Base-by-base conservation (phyloP, 2,113 vertebrate species). In the Gopherus evgoodei region DNA sequence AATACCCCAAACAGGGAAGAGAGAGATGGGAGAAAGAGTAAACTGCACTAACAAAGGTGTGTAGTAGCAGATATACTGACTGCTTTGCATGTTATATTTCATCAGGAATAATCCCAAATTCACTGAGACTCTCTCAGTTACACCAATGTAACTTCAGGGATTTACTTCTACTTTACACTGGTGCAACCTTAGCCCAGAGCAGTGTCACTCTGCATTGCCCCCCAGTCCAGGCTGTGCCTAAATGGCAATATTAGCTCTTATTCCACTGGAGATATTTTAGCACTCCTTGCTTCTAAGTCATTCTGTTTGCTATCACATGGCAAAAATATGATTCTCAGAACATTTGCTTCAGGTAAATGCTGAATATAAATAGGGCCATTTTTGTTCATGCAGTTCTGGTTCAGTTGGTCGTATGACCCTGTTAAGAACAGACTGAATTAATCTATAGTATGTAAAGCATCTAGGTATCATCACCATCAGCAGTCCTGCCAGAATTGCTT, bases 311-410 rank as follows among this genome's bases (percentile, higher is more conserved):
- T 93, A 86, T 83, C 87, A 72, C 56, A 27, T 54, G 87, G 91
- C 80, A 93, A 95, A 95, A 94, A 90, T 80, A 91, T 78, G 65
- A 88, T 25, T 1, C 84, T 88, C 83, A 56, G 84, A 92, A 72
- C 56, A 62, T 88, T 95, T 91, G 87, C 81, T 81, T 92, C 53
- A 50, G 59, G 62, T 80, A 89, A 91, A 78, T 0, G 5, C 27
- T 92, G 56, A 92, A 93, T 0, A 0, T 81, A 88, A 91, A 84
- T 59, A 47, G 49, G 91, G 22, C 72, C 88, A 50, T 81, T 93
- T 92, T 91, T 50, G 29, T 91, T 94, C 57, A 24, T 13, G 75
- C 79, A 79, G 25, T 81, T 95, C 83, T 88, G 82, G 56, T 87
- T 94, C 79, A 90, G 4, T 92, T 93, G 95, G 79, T 90, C n/a